These are phyloP conservation scores for Buathra laborator DNA, from an alignment of 2,888 invertebrate genomes.

Conservation along the genomic window DNA sequence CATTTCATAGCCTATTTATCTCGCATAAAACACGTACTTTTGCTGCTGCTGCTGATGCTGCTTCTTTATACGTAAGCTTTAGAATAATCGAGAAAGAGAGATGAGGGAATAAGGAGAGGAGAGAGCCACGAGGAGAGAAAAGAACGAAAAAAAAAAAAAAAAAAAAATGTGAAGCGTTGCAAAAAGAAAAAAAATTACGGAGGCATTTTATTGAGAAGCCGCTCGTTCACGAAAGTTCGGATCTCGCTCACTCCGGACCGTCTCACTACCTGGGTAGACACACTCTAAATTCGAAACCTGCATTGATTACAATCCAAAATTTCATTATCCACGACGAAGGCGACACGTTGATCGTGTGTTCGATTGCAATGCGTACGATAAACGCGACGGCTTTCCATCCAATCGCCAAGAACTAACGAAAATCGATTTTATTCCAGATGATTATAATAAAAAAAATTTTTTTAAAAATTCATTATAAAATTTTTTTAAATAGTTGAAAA, in stretches of 20 bases:
- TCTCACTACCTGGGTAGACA: constrained; percentile 79
- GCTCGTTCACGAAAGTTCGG: constrained; percentile 65
- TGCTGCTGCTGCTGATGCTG: constrained; percentile 79
- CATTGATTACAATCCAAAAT: constrained; percentile 26
- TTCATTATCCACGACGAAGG: constrained; percentile 24
- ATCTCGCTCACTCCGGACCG: constrained; percentile 71
- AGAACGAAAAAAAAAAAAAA: constrained; percentile 37
- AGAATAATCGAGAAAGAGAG: constrained; percentile 71
- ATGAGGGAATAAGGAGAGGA: constrained; percentile 38
- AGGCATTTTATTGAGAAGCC: constrained; percentile 85
- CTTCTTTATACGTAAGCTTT: constrained; percentile 83
- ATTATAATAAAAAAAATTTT: neutral
- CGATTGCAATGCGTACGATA: constrained; percentile 11
- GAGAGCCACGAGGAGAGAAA: constrained; percentile 34
- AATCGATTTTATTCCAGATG: constrained; percentile 37
- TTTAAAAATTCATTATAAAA: neutral
- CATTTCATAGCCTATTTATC: constrained; percentile 73
- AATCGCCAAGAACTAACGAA: constrained; percentile 39
- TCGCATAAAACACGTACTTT: constrained; percentile 71
- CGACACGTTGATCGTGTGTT: constrained; percentile 49
- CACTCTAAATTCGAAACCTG: constrained; percentile 84
- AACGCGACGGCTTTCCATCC: constrained; percentile 48
- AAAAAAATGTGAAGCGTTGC: constrained; percentile 29
- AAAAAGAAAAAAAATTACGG: constrained; percentile 75
- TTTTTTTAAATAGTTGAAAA: neutral